Evolutionary conservation across 2,888 invertebrate genomes (phyloP), one percentile per base, ranked within the genome.

Genomic region (Lepidocyrtoides sp.): DNA sequence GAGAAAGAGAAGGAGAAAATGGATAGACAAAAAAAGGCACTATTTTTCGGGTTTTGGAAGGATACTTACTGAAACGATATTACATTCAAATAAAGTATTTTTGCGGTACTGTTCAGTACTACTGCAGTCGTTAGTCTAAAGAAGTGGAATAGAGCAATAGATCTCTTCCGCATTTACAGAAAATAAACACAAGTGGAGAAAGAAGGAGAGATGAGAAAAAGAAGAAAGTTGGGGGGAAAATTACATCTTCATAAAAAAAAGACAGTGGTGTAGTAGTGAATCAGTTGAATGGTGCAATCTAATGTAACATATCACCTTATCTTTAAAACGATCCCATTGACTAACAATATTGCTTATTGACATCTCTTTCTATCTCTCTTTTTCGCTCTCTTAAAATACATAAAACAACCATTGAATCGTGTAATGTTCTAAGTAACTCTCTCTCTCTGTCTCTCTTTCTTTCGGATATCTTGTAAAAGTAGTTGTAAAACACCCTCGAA

Each of bases 311-410:
- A 91, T 91, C 86, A 87, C 91, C 91, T 86, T 91, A 91, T 91
- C 91, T 85, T 82, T 81, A 75, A 91, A 91, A 87, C 69, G 63
- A 91, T 91, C 91, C 85, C 81, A 91, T 91, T 91, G 91, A 91
- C 91, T 91, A 63, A 91, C 91, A 91, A 91, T 91, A 91, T 87
- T 91, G 91, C 91, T 82, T 91, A 91, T 91, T 91, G 91, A 91
- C 91, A 87, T 91, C 79, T 79, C 82, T 79, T 36, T 54, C n/a
- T n/a, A n/a, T n/a, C n/a, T n/a, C n/a, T 36, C 54, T 32, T 8
- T 57, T n/a, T 3, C 41, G 48, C 44, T 44, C 17, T 14, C 17
- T 81, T 17, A n/a, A 79, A 77, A 32, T 14, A 10, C 36, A 29
- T 36, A 54, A 82, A 91, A 79, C 44, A 60, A 57, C 72, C 51